Base-by-base conservation (phyloP, 37 sponge, comb jelly and placozoan species). In the Hexactinellida sp. region DNA sequence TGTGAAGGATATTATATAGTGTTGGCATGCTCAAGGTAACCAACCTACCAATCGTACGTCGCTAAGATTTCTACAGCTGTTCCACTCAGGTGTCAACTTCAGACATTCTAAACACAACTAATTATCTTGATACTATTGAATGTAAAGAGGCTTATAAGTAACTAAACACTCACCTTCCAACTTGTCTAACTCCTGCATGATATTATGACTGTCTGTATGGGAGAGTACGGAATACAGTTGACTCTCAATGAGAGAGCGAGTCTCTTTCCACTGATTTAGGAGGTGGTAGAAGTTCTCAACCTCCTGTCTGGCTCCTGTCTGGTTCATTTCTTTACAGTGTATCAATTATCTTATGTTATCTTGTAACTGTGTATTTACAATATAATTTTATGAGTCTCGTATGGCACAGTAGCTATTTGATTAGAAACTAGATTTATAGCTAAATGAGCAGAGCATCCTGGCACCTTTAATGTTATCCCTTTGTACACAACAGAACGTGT, bases 11-110 rank as follows among this genome's bases (percentile, higher is more conserved):
- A n/a, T n/a, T n/a, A n/a, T n/a, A n/a, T n/a, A n/a, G n/a, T n/a
- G n/a, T n/a, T n/a, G n/a, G n/a, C n/a, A n/a, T n/a, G n/a, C 3
- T 63, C 21, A 25, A 63, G 25, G 21, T 63, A 63, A 63, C 76
- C 76, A 63, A 63, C 76, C 76, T 63, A 63, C 76, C 76, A 63
- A 63, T 63, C 76, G 76, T 63, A 63, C 76, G 76, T 63, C 76
- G 28, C 34, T 63, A 7, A 63, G 25, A 63, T 7, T 25, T 63
- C 76, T 63, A 63, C 76, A 25, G 28, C 76, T 10, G 76, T 10
- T 63, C 76, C 76, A 63, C 34, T 63, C 76, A 63, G 76, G 76
- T 25, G 76, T 63, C 28, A 63, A 23, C 30, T 63, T 63, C 28
- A 63, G 76, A 63, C 5, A 7, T 28, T 63, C 76, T 63, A 63